Conservation (phyloP, 2,888 invertebrate species). For the Alcis repandata region DNA sequence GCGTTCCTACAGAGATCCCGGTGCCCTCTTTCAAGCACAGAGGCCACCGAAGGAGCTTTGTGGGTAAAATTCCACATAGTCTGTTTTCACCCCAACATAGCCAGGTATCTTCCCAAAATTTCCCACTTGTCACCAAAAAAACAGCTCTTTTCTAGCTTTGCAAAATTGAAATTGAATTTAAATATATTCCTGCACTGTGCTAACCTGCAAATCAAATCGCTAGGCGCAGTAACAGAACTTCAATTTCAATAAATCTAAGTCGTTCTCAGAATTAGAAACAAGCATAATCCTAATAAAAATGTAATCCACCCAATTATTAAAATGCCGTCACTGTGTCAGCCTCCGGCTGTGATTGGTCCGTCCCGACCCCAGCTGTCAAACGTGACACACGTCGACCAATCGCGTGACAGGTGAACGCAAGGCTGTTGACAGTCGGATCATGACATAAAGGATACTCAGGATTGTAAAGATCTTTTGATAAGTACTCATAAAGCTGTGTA, state of each 20-base stretch:
- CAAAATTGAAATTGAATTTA: no score
- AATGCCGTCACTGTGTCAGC: conserved; percentile 14
- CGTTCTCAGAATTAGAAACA: neutral
- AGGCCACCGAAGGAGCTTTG: no score
- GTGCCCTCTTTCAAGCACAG: no score
- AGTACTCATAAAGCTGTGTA: neutral
- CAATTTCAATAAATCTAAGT: neutral
- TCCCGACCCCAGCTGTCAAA: conserved; percentile 41
- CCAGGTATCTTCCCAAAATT: no score
- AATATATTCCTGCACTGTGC: no score
- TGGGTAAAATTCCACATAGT: no score
- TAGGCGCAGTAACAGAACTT: no score
- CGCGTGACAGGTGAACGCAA: conserved; percentile 39
- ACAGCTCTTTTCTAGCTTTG: no score
- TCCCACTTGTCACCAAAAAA: no score
- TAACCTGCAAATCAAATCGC: no score
- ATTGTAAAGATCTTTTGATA: conserved; percentile 9
- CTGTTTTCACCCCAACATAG: no score
- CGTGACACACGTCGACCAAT: conserved; percentile 38
- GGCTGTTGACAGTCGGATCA: conserved; percentile 31
- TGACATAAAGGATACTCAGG: conserved; percentile 6
- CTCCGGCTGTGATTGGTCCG: conserved; percentile 38
- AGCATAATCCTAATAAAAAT: conserved; percentile 20
- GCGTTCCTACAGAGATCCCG: no score
- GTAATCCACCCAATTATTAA: conserved; percentile 41